Base-by-base conservation (phyloP, 1,140 invertebrate genomes). In the Anoplolepis gracilipes region DNA sequence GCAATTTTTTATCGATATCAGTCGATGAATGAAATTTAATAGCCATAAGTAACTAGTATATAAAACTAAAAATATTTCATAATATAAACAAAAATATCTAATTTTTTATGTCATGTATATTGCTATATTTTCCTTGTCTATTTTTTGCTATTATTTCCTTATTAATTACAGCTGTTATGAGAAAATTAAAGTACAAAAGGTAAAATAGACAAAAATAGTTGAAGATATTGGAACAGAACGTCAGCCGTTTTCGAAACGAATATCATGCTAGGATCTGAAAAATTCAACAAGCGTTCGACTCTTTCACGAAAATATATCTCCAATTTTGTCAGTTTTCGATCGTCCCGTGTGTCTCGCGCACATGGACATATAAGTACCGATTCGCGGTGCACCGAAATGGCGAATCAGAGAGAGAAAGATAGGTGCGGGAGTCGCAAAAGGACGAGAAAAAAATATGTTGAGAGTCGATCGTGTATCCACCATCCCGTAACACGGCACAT, bases 321-420 rank as follows among this genome's bases (percentile, higher is more conserved):
- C 62, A 49, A 13, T 57, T 88, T 77, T 33, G 57, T 10, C 39
- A 13, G 19, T 57, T 57, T 57, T 79, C n/a, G 72, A 69, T 65
- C 73, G 77, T 7, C 22, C 11, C 69, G 72, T 49, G 61, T 84
- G 61, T 85, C 85, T 64, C 62, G 61, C 73, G 87, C 61, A 62
- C 88, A 65, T 89, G 89, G 88, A 90, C 89, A 89, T 90, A 87
- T 90, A 90, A 90, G 88, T 90, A 85, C 88, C 82, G 89, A 75
- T 85, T 67, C 62, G 22, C 53, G 33, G 28, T 72, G 46, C 57
- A 61, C 84, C 78, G 72, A 84, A 77, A 86, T 77, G 65, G 59
- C 39, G 49, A 42, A 53, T 72, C 49, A 62, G 77, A 85, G 62
- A 36, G 10, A 46, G 42, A 76, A 57, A 2, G 33, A 36, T 2